Percentiles rank a stretch among this genome's conserved stretches.
phyloP scores from a whole-genome alignment of 2,113 vertebrate species.

The Malurus cyaneus region DNA sequence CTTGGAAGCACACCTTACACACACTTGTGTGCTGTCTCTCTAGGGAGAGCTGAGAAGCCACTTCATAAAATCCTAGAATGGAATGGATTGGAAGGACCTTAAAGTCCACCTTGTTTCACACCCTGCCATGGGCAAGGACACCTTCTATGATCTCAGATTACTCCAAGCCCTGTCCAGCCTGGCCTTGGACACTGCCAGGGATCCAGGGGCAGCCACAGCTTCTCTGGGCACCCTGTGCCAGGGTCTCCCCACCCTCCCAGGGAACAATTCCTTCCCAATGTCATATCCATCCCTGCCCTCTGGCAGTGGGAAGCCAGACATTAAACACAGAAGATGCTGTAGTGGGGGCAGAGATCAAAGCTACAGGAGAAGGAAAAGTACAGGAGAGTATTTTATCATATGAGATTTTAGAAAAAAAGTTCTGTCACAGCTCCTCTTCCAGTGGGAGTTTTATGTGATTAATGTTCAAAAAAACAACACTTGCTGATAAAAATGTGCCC shows the following conservation, averaged over 20 bases:
- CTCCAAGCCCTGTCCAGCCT: fast-evolving
- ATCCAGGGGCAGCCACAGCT: neutral
- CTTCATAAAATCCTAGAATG: neutral
- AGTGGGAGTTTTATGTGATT: neutral
- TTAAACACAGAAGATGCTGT: neutral
- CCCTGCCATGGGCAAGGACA: neutral
- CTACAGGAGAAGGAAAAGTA: neutral
- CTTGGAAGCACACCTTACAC: neutral
- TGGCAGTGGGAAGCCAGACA: neutral
- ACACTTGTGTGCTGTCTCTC: neutral
- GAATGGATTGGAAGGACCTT: neutral
- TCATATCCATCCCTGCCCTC: neutral
- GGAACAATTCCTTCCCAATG: neutral
- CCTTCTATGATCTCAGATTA: fast-evolving
- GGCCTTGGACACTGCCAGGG: neutral
- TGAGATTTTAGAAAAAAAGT: neutral
- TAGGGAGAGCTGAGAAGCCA: neutral
- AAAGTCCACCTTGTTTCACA: fast-evolving
- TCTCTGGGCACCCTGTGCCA: neutral
- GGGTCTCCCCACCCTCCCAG: neutral
- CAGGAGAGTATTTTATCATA: neutral
- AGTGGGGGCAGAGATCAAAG: neutral
- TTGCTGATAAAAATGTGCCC: neutral
- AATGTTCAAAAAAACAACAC: neutral
- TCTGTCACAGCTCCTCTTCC: neutral